Base-by-base conservation (phyloP, 2,113 vertebrate species). In the Eidolon helvum region DNA sequence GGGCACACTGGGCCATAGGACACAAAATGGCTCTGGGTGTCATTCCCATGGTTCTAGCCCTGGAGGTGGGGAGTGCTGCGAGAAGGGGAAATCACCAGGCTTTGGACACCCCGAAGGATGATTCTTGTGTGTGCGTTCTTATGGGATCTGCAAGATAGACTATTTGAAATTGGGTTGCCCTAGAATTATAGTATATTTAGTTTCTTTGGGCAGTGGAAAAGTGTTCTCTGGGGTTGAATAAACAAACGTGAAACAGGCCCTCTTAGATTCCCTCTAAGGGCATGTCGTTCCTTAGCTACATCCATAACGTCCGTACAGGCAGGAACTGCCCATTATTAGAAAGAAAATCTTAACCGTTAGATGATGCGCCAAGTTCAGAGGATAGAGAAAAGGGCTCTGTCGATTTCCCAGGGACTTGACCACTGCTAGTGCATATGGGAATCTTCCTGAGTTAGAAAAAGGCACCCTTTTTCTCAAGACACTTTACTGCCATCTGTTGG, bases 401-500 rank as follows among this genome's bases (percentile, higher is more conserved):
- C 30, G 35, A 45, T 86, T 90, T 80, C 33, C 55, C 28, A 1
- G 19, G 38, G 61, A 61, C 57, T 50, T 53, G 53, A 19, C 38
- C 40, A 4, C n/a, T 19, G 40, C 50, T 90, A 19, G 21, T 89
- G 28, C 72, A 2, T 22, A 40, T 24, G 24, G 45, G 53, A 77
- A 77, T 53, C 7, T 71, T 59, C 4, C 2, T 16, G 38, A 48
- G 48, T 50, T 94, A 86, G 68, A 33, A 61, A 94, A 75, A 88
- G 15, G 12, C 7, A 45, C 35, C 16, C 61, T 82, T 90, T 90
- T 90, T 90, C n/a, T 57, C n/a, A 57, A 66, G 87, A 63, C 71
- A 16, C 82, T 90, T 80, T 86, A 91, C 90, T 91, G 94, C 90
- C 94, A 89, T 96, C 97, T 96, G 45, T 61, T 93, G 96, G 92